A percentile compares a stretch with the other conserved stretches of the same genome.
phyloP scores from a whole-genome alignment of 2,113 vertebrate species.

The Sorex fumeus region DNA sequence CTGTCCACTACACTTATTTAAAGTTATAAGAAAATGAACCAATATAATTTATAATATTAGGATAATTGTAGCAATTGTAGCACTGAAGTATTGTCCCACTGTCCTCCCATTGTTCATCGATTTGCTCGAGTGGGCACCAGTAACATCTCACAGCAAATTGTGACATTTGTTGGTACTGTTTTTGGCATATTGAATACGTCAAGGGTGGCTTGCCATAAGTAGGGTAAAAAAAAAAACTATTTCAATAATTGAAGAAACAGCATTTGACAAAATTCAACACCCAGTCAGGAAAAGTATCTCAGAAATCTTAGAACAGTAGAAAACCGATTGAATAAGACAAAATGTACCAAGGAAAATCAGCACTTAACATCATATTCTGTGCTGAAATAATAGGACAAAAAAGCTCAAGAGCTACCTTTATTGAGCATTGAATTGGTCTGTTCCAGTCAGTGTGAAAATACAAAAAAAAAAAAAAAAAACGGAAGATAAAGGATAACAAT shows the following conservation, averaged over 20 bases:
- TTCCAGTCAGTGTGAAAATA: neutral
- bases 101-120: too few relatives aligned
- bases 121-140: too few relatives aligned
- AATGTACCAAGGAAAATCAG: neutral
- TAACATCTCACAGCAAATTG: too few relatives aligned
- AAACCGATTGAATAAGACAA: neutral
- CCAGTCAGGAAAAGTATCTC: neutral
- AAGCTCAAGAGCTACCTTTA: neutral
- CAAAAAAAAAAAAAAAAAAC: neutral
- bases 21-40: neutral
- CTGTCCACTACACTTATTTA: neutral
- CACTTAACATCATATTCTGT: slow-evolving; percentile 4
- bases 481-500: too few relatives aligned
- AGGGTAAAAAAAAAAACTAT: neutral
- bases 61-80: neutral
- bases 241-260: neutral
- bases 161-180: too few relatives aligned
- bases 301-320: neutral
- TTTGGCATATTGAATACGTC: too few relatives aligned
- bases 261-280: neutral
- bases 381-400: neutral
- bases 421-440: neutral
- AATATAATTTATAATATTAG: neutral
- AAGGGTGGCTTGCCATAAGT: too few relatives aligned
- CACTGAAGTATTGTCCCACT: too few relatives aligned